Evolutionary conservation across 2,888 invertebrate species (phyloP), one percentile per base, ranked within the genome.

Genomic region (Hipparchia semele): DNA sequence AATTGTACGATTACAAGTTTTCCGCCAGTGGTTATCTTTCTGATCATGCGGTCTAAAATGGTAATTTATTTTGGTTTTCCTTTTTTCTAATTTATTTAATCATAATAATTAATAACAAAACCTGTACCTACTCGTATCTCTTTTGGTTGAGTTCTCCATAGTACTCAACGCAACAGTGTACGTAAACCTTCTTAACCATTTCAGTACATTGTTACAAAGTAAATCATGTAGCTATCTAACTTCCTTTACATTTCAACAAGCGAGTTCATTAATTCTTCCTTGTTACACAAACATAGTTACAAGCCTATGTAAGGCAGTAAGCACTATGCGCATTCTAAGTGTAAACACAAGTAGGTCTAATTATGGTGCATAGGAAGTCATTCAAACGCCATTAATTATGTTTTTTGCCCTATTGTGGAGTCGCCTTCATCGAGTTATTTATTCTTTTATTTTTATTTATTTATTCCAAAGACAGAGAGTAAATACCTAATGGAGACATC

Each of bases 241-340:
- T 33, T 39, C 13, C 58, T 70, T 69, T 51, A 61, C 71, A 61
- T 67, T 75, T 70, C 74, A 73, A 23, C 59, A 62, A 59, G 68
- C 8, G 65, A 53, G 33, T 68, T 51, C 69, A 66, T 66, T 59
- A 59, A 59, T 56, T 67, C 74, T 75, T 75, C 74, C 74, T 72
- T 70, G 59, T 60, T n/a, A 23, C 64, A 62, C 73, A 75, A 64
- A 72, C 69, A 72, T 60, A 39, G 39, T 39, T 39, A 69, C 61
- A 68, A 49, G 33, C 23, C 72, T 74, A 74, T 74, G 66, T 74
- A 72, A 59, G 72, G 74, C 39, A 10, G 46, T 70, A 61, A 54
- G 60, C 67, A 46, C 66, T 67, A 61, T 46, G 61, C 66, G 70
- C 61, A 73, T 61, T 62, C 62, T 46, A 54, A 54, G 46, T 60